Evolutionary conservation across 2,113 vertebrate species (phyloP), one percentile per base, ranked within the genome.

Genomic region (Centropus unirufus): DNA sequence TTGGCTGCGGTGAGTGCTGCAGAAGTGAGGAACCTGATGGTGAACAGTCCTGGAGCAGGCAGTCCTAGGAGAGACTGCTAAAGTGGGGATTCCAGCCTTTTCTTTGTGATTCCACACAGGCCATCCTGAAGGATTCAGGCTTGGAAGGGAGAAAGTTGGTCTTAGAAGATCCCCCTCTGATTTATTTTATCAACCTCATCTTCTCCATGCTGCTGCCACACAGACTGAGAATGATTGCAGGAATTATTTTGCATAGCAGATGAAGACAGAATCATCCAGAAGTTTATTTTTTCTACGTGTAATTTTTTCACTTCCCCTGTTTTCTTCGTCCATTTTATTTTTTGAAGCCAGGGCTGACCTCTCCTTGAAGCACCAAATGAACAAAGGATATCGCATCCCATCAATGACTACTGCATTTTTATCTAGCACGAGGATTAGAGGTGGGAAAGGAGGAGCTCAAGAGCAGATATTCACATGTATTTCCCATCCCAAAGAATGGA

Each of bases 1-100:
- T 62, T 77, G 40, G n/a, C 30, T 49, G 6, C 24, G 39, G 6
- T 0, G 0, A 54, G 27, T 49, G 9, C 12, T 13, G 24, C 22
- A 51, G 51, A 59, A 68, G 19, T 46, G 74, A 68, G 49, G 32
- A 73, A 66, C 14, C 6, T 29, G 16, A 5, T 39, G 40, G 54
- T 47, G 46, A 88, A 59, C 4, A 70, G 12, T 14, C 15, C n/a
- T 21, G 19, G 27, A 68, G 6, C 27, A 49, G 36, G 4, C 2
- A 80, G 30, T 76, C 62, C 26, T 78, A 42, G 52, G 14, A 78
- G 34, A 81, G 3, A 59, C 7, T 13, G 18, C 16, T 34, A 6
- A 9, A 40, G 11, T 26, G 22, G 47, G 22, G 39, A 68, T 19
- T 59, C 13, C 24, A 91, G 13, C 30, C 16, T 83, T 83, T 55